These are phyloP conservation scores for Vidua chalybeata DNA, from an alignment of 2,113 vertebrate species.

Conservation along the genomic window DNA sequence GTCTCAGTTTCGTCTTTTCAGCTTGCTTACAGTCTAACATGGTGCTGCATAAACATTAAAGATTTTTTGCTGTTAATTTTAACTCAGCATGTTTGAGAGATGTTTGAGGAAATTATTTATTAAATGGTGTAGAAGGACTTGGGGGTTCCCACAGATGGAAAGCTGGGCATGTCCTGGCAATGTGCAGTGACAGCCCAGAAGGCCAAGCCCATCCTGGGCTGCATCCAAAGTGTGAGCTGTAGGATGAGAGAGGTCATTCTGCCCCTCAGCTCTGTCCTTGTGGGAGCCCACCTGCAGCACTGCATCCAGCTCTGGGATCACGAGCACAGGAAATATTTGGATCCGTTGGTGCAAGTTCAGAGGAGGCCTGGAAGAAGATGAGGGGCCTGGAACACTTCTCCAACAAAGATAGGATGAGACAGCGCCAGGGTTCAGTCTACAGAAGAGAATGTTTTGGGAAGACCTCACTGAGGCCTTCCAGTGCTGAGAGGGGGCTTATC, in stretches of 20 bases:
- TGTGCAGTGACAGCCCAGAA: neutral
- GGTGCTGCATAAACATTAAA: neutral
- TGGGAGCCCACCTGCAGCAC: too few species aligned
- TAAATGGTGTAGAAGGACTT: neutral
- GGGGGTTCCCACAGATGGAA: neutral
- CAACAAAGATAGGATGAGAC: neutral
- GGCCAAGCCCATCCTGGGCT: neutral
- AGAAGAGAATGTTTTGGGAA: neutral
- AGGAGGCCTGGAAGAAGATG: neutral
- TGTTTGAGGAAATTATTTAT: neutral
- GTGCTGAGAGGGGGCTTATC: too few species aligned
- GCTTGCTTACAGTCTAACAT: neutral
- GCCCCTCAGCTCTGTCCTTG: neutral
- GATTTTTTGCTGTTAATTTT: neutral
- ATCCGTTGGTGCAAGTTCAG: neutral
- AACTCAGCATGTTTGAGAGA: neutral
- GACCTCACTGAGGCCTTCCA: neutral
- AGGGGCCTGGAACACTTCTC: neutral
- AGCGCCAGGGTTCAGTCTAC: neutral
- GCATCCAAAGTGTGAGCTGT: accelerated
- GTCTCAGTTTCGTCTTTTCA: neutral
- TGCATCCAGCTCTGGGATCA: neutral
- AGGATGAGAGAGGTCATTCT: neutral
- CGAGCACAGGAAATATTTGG: neutral
- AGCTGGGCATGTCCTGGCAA: neutral